Evolutionary conservation across 2,888 invertebrate genomes (phyloP).

Genomic region (Harpalus rubripes): DNA sequence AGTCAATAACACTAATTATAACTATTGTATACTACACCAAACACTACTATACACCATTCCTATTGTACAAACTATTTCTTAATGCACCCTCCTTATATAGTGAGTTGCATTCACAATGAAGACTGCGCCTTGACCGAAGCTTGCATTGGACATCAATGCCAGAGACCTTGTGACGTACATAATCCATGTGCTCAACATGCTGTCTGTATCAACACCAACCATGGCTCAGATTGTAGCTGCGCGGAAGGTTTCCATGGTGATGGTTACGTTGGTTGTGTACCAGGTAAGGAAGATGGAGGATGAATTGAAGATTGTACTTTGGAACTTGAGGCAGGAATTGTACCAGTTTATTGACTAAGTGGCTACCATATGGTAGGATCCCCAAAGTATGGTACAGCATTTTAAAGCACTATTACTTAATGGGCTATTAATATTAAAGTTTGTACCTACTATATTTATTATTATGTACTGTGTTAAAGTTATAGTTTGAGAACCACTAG

Average conservation of each 20-base stretch:
- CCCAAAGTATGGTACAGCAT: too few relatives aligned
- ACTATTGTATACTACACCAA: neutral
- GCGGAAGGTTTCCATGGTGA: slow-evolving; percentile 92
- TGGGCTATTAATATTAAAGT: too few relatives aligned
- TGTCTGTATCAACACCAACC: slow-evolving; percentile 92
- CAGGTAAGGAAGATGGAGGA: slow-evolving; percentile 80
- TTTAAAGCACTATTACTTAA: too few relatives aligned
- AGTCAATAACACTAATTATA: neutral
- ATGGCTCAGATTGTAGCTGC: slow-evolving; percentile 92
- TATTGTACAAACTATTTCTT: slow-evolving; percentile 11
- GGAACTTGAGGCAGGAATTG: too few relatives aligned
- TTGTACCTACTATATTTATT: too few relatives aligned
- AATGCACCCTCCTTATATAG: slow-evolving; percentile 78
- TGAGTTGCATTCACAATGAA: slow-evolving; percentile 91
- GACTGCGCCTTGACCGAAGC: slow-evolving; percentile 92
- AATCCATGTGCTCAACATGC: slow-evolving; percentile 92
- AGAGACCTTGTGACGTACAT: slow-evolving; percentile 91
- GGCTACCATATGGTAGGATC: too few relatives aligned
- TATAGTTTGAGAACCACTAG: too few relatives aligned
- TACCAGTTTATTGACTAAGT: too few relatives aligned
- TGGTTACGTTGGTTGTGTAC: slow-evolving; percentile 88
- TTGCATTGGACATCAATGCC: slow-evolving; percentile 91
- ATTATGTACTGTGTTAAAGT: too few relatives aligned
- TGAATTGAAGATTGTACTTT: too few relatives aligned
- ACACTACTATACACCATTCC: neutral